Evolutionary conservation across 2,113 vertebrate species (phyloP).

Genomic region (Baryphthengus martii): DNA sequence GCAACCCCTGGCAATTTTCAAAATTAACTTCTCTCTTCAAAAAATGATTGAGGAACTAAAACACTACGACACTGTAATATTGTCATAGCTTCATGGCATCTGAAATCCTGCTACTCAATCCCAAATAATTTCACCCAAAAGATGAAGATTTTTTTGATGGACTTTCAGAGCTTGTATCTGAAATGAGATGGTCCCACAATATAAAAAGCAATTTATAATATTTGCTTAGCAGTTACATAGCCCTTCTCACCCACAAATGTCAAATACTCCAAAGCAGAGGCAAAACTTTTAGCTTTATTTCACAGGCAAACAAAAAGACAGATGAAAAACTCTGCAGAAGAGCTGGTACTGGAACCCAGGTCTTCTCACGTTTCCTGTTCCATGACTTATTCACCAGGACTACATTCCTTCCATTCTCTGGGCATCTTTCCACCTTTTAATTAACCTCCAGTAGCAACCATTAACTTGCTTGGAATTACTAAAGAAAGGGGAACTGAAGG

Average conservation of each 20-base stretch:
- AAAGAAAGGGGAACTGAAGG: slow-evolving; percentile 30
- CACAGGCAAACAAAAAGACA: background rate
- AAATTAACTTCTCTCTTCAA: slow-evolving; percentile 15
- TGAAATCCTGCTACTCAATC: background rate
- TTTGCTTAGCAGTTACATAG: background rate
- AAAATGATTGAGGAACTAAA: background rate
- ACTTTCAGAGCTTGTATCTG: background rate
- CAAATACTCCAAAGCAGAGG: background rate
- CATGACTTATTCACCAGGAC: background rate
- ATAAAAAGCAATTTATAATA: background rate
- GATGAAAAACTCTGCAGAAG: background rate
- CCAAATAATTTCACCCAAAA: background rate
- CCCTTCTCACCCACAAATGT: background rate
- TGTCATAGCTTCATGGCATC: background rate
- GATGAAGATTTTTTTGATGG: background rate
- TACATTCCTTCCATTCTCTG: slow-evolving; percentile 10
- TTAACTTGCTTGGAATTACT: slow-evolving; percentile 1
- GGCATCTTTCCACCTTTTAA: slow-evolving; percentile 37
- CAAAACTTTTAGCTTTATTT: background rate
- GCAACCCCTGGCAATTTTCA: slow-evolving; percentile 48
- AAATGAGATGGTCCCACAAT: background rate
- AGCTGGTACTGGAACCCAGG: background rate
- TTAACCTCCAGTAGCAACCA: slow-evolving; percentile 30
- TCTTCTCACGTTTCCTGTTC: background rate
- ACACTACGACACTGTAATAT: background rate